Conservation (phyloP, 2,888 invertebrate genomes). For the Hyposoter didymator region DNA sequence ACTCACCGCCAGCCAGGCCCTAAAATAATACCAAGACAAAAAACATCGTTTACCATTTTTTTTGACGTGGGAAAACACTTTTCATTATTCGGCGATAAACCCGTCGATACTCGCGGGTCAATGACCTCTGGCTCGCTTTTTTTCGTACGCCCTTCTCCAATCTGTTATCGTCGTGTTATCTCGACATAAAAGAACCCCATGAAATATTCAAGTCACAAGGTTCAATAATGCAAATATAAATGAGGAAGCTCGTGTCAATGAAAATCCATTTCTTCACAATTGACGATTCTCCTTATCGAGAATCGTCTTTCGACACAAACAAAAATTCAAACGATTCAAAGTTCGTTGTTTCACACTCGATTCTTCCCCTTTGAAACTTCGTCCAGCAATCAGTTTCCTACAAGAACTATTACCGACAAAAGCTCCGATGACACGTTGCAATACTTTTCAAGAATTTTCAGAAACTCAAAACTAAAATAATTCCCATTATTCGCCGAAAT, state of each 20-base stretch:
- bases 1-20: conserved; percentile 47
- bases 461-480: background rate
- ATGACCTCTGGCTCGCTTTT: conserved; percentile 24
- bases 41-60: background rate
- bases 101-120: conserved; percentile 13
- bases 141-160: background rate
- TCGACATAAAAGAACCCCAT: conserved; percentile 27
- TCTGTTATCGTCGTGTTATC: conserved; percentile 31
- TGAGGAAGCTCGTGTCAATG: background rate
- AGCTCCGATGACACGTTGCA: background rate
- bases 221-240: conserved; percentile 41
- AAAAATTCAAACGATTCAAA: background rate
- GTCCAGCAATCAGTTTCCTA: background rate
- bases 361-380: background rate
- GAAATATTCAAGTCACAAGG: conserved; percentile 36
- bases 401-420: background rate
- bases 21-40: conserved; percentile 34
- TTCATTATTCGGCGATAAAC: conserved; percentile 2
- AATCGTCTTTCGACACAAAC: background rate
- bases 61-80: background rate
- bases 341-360: background rate
- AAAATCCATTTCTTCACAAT: background rate
- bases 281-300: conserved; percentile 7
- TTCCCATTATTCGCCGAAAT: background rate
- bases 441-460: background rate